phyloP scores from a whole-genome alignment of 2,888 invertebrate genomes.

The Branchipolynoe longqiensis region DNA sequence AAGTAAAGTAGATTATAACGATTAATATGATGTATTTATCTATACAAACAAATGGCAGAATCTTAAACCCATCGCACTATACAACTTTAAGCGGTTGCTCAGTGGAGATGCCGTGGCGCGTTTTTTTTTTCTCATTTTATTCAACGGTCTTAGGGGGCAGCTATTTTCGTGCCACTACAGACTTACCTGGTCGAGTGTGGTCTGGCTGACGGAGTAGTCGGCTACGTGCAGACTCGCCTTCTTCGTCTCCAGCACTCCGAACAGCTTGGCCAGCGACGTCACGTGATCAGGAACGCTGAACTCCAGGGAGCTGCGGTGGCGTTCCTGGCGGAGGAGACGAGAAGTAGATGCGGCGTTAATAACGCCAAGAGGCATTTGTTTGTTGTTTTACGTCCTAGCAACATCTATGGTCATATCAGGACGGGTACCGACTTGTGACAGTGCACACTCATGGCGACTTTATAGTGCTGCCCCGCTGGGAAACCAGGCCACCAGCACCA shows the following conservation, averaged over 20 bases:
- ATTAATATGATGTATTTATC: background rate
- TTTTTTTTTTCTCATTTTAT: background rate
- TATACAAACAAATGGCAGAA: too few relatives aligned
- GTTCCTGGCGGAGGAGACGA: constrained; percentile 70
- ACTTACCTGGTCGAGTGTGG: constrained; percentile 84
- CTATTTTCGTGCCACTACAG: background rate
- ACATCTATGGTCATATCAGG: too few relatives aligned
- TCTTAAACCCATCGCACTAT: too few relatives aligned
- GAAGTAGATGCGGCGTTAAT: too few relatives aligned
- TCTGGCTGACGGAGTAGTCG: constrained; percentile 84
- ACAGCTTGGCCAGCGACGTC: constrained; percentile 74
- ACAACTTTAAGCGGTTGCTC: background rate
- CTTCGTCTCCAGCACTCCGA: constrained; percentile 82
- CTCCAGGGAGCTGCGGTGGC: constrained; percentile 75
- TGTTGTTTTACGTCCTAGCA: too few relatives aligned
- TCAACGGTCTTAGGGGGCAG: background rate
- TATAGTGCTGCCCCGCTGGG: too few relatives aligned
- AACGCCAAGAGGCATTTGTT: too few relatives aligned
- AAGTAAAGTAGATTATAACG: background rate
- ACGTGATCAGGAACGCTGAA: constrained; percentile 71
- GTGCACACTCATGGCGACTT: too few relatives aligned
- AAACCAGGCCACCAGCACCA: too few relatives aligned
- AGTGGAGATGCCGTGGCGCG: background rate
- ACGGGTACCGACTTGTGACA: too few relatives aligned
- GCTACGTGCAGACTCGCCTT: constrained; percentile 80